These are phyloP conservation scores for Leucania comma DNA, from an alignment of 2,888 invertebrate species.

Conservation along the genomic window DNA sequence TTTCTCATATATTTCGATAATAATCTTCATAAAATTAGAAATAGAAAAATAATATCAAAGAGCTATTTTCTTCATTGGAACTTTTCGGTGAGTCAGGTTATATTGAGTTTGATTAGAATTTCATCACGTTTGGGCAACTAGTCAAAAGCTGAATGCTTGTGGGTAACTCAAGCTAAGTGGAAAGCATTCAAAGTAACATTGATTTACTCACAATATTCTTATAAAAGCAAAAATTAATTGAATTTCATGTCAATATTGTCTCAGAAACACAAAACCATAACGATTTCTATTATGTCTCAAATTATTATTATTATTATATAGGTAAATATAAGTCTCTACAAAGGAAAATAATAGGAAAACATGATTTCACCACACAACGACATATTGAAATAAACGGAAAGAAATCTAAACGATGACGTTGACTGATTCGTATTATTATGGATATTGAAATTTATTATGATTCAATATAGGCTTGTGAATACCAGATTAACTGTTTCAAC, in stretches of 20 bases:
- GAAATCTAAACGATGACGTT: conserved; percentile 74
- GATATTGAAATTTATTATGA: conserved; percentile 85
- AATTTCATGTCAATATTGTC: conserved; percentile 76
- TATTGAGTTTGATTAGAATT: conserved; percentile 70
- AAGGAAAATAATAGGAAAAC: conserved; percentile 79
- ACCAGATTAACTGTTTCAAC: conserved; percentile 84
- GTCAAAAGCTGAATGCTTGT: conserved; percentile 65
- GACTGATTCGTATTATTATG: conserved; percentile 81
- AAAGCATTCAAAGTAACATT: conserved; percentile 65
- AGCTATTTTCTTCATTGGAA: conserved; percentile 87
- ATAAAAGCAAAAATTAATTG: conserved; percentile 77
- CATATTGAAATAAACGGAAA: conserved; percentile 73
- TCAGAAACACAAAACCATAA: conserved; percentile 80
- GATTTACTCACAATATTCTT: conserved; percentile 69
- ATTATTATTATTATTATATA: conserved; percentile 81
- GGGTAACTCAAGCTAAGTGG: conserved; percentile 55
- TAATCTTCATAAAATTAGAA: conserved; percentile 90
- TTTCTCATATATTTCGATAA: conserved; percentile 86
- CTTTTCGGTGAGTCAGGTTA: conserved; percentile 83
- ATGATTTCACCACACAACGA: conserved; percentile 86
- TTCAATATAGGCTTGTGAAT: conserved; percentile 75
- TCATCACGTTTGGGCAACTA: conserved; percentile 71
- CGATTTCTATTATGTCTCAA: conserved; percentile 85
- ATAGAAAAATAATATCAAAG: conserved; percentile 91
- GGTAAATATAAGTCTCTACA: conserved; percentile 78